These are phyloP conservation scores for Ahaetulla prasina DNA, from an alignment of 2,113 vertebrate genomes.

Conservation along the genomic window DNA sequence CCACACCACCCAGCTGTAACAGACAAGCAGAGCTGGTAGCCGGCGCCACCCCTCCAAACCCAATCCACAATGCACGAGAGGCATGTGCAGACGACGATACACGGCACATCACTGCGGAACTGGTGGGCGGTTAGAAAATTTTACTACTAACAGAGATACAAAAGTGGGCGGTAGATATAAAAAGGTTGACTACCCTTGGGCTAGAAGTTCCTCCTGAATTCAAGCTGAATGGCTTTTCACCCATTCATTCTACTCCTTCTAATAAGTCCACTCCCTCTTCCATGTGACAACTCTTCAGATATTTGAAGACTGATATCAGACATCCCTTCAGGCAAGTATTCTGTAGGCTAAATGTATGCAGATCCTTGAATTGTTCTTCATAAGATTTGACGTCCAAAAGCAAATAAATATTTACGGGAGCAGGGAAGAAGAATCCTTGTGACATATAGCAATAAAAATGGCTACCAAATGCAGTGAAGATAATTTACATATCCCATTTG, in stretches of 20 bases:
- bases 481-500: background rate
- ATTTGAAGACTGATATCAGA: background rate
- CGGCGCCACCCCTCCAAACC: too few species aligned
- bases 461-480: background rate
- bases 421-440: background rate
- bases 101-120: too few species aligned
- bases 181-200: too few species aligned
- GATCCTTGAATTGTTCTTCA: background rate
- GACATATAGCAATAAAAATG: background rate
- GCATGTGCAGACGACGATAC: too few species aligned
- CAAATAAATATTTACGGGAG: accelerated
- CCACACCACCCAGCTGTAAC: too few species aligned
- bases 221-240: background rate
- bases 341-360: background rate
- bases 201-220: background rate
- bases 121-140: too few species aligned
- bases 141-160: too few species aligned
- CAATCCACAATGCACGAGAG: too few species aligned
- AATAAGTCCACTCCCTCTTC: background rate
- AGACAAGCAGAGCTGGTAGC: too few species aligned
- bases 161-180: too few species aligned
- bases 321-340: background rate
- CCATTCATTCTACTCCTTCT: background rate
- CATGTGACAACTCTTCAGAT: background rate
- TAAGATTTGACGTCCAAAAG: background rate